phyloP scores from a whole-genome alignment of 2,113 vertebrate species.

The Epinephelus cyanopodus region DNA sequence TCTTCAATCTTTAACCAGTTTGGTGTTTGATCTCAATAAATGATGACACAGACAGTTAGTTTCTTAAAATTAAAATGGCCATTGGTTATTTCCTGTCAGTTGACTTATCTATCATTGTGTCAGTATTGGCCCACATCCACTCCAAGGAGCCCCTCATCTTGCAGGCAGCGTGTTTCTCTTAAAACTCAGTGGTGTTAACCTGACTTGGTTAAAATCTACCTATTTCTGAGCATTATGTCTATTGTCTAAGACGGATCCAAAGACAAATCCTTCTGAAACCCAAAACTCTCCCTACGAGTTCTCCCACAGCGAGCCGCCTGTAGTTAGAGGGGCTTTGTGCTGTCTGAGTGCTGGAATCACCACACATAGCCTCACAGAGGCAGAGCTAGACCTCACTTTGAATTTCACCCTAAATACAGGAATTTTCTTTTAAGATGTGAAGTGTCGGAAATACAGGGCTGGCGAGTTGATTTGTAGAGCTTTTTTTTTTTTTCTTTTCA shows the following conservation, averaged over 20 bases:
- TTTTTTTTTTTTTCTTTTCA: conserved; percentile 72
- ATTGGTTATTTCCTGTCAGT: neutral
- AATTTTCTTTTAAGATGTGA: conserved; percentile 80
- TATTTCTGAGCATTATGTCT: conserved; percentile 57
- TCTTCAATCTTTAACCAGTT: neutral
- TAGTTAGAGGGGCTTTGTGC: conserved; percentile 76
- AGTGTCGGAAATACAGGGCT: conserved; percentile 78
- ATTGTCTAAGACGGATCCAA: conserved; percentile 61
- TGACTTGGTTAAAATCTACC: conserved; percentile 56
- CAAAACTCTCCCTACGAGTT: conserved; percentile 56
- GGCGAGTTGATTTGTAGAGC: conserved; percentile 81
- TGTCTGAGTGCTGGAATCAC: conserved; percentile 73
- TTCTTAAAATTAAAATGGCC: neutral
- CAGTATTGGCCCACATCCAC: neutral
- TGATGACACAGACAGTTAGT: neutral
- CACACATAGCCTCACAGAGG: conserved; percentile 64
- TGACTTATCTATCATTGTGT: neutral
- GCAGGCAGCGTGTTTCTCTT: conserved; percentile 13
- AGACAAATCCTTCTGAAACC: conserved; percentile 74
- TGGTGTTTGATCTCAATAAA: conserved; percentile 4
- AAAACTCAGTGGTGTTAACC: conserved; percentile 43
- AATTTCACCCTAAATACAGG: conserved; percentile 80
- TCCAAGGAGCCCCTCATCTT: conserved; percentile 22
- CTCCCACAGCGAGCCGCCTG: conserved; percentile 67
- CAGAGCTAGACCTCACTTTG: conserved; percentile 74